phyloP scores from a whole-genome alignment of 2,797 vertebrate species.

The Erethizon dorsatum region DNA sequence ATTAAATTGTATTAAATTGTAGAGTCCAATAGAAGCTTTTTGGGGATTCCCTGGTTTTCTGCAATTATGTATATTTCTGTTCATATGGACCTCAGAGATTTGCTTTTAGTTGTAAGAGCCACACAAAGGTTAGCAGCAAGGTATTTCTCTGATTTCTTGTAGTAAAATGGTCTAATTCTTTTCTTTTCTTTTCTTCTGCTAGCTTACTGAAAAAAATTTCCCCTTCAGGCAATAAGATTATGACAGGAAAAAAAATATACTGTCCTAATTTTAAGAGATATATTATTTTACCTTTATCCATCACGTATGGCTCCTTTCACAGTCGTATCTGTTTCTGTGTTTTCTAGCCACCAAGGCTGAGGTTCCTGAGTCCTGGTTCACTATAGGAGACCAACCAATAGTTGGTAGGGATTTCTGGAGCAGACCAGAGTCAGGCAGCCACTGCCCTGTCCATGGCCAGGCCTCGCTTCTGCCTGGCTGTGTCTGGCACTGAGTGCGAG shows the following conservation, averaged over 20 bases:
- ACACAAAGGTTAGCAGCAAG: constrained; percentile 36
- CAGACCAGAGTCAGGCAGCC: not conserved
- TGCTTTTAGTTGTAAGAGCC: constrained; percentile 3
- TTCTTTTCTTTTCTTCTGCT: not conserved
- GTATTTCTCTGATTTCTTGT: constrained; percentile 18
- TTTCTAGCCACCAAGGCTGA: constrained; percentile 51
- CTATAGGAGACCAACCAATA: not conserved
- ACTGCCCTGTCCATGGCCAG: not conserved
- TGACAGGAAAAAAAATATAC: constrained; percentile 12
- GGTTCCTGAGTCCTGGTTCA: not conserved
- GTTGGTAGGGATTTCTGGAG: constrained; percentile 29
- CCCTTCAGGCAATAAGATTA: constrained; percentile 11
- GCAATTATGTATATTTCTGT: not conserved
- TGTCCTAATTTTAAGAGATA: constrained; percentile 55
- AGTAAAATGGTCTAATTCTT: not conserved
- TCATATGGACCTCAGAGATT: constrained; percentile 30
- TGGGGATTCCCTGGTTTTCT: not conserved
- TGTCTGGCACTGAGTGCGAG: constrained; percentile 8
- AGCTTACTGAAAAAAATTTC: not conserved
- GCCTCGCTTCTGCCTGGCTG: not conserved
- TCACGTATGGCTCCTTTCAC: constrained; percentile 24
- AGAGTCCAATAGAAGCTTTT: constrained; percentile 42
- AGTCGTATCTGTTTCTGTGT: constrained; percentile 17
- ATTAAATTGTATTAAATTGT: not conserved
- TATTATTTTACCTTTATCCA: constrained; percentile 76